Base-by-base conservation (phyloP, 2,888 invertebrate genomes). In the Phymatocera aterrima region DNA sequence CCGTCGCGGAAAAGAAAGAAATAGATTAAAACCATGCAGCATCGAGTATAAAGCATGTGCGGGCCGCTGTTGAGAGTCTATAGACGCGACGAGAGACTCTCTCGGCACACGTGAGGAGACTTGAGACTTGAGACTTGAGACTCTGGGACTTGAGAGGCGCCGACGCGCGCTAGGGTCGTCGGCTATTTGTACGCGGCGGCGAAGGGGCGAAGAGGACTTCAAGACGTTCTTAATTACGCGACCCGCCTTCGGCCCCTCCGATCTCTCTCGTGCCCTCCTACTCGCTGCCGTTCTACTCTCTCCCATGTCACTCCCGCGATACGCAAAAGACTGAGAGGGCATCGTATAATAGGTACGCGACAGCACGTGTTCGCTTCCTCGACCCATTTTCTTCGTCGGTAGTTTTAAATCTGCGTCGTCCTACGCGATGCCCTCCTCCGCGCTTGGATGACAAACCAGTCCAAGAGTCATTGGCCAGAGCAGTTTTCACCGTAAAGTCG, bases 101-200 rank as follows among this genome's bases (percentile, higher is more conserved):
- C 60, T 31, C 60, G 40, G 57, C 75, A 75, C 75, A 75, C 75
- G 75, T 75, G 75, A 75, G 75, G 74, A 48, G 72, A 72, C 72
- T 37, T 34, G 34, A 75, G 40, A 48, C 40, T 57, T 60, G 75
- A 75, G 60, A 75, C 40, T 75, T 72, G 72, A 48, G 51, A 68
- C 75, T 54, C 75, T 40, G 82, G 84, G 83, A 87, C 85, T 84
- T 84, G 83, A 85, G 84, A 86, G 85, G 83, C 83, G 86, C 86
- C 87, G 86, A 85, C 86, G 83, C 79, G 80, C 79, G 81, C 80
- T 80, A 82, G 84, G 83, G 81, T 82, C 83, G 83, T 81, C 78
- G 83, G 86, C 87, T 89, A 88, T 89, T 89, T 89, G 89, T 88
- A 89, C 87, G 81, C 83, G 85, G 79, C 82, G 68, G 83, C 79